Conservation (phyloP, 2,113 vertebrate genomes). For the Dermatemys mawii region DNA sequence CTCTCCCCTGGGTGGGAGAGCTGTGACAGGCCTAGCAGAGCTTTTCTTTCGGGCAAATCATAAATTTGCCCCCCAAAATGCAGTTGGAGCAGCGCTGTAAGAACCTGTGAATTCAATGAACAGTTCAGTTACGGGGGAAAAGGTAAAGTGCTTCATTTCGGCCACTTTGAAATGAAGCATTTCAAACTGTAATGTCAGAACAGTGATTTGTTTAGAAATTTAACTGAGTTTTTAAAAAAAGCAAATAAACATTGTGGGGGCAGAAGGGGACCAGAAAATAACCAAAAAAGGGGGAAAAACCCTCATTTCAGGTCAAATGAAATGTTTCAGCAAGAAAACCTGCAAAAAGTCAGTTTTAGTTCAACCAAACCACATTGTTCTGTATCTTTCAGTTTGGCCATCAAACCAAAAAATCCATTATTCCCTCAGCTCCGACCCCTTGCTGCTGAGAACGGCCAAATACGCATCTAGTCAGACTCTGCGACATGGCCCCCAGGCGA, state of each 20-base stretch:
- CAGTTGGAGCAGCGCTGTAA: neutral
- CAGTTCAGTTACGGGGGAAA: neutral
- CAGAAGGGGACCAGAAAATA: neutral
- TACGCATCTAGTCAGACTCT: neutral
- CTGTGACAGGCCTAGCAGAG: neutral
- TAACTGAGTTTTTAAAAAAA: neutral
- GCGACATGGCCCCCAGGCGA: conserved; percentile 5
- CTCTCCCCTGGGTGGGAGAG: neutral
- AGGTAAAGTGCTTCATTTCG: neutral
- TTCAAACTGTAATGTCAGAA: neutral
- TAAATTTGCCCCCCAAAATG: neutral
- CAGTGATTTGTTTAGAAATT: neutral
- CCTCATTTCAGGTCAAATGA: neutral
- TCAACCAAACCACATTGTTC: neutral
- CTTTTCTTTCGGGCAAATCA: fast-evolving
- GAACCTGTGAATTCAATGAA: neutral
- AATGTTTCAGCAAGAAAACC: neutral
- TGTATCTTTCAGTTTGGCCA: neutral
- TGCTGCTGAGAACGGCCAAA: neutral
- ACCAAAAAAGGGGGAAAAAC: too few relatives aligned
- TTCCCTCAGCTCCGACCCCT: neutral
- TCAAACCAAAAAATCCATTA: neutral
- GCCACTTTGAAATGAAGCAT: neutral
- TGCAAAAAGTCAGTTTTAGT: too few relatives aligned
- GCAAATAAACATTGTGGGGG: neutral